Evolutionary conservation across 1,140 invertebrate genomes (phyloP).

Genomic region (Dendroctonus valens): DNA sequence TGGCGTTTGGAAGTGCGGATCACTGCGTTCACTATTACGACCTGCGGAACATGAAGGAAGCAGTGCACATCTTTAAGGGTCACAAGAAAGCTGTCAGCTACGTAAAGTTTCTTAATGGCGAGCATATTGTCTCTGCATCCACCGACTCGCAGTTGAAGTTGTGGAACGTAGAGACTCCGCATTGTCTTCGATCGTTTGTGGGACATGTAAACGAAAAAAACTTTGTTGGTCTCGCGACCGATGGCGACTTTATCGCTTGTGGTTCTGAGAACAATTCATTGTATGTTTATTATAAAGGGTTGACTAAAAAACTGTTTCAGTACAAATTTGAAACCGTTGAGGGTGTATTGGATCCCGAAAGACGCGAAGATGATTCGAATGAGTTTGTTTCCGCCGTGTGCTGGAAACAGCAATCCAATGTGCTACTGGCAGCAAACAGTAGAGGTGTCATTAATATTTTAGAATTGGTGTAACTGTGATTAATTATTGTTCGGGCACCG

Average conservation of each 20-base stretch:
- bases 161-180: constrained; percentile 81
- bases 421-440: constrained; percentile 92
- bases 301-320: constrained; percentile 83
- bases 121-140: constrained; percentile 91
- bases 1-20: constrained; percentile 94
- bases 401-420: constrained; percentile 84
- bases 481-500: too few relatives aligned
- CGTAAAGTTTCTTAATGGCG: constrained; percentile 88
- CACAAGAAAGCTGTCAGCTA: constrained; percentile 96
- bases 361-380: constrained; percentile 80
- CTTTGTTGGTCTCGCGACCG: constrained; percentile 94
- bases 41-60: constrained; percentile 79
- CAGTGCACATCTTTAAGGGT: constrained; percentile 84
- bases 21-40: constrained; percentile 98
- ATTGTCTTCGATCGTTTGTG: constrained; percentile 85
- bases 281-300: constrained; percentile 90
- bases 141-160: constrained; percentile 93
- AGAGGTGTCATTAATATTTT: constrained; percentile 90
- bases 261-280: constrained; percentile 95
- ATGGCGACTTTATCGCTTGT: constrained; percentile 92
- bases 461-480: constrained; percentile 62
- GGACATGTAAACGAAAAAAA: constrained; percentile 96
- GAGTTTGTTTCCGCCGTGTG: constrained; percentile 97
- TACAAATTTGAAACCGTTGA: constrained; percentile 86
- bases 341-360: constrained; percentile 75